Percentiles rank a stretch among this genome's conserved stretches.
Conservation (phyloP, 1,140 invertebrate species). For the Drosophila albomicans region DNA sequence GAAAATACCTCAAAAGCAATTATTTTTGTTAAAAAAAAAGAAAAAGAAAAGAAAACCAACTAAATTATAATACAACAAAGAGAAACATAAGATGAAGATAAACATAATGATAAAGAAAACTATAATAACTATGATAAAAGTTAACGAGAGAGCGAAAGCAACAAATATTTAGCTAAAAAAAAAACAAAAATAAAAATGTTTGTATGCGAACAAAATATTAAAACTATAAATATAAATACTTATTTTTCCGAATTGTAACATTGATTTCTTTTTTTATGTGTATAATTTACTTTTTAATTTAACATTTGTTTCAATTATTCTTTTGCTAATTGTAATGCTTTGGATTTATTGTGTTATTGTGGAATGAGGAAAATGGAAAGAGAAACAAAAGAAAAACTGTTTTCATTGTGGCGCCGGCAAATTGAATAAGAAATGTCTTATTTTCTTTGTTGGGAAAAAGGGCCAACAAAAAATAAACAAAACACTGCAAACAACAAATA, state of each 20-base stretch:
- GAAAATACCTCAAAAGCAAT: constrained; percentile 84
- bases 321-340: constrained; percentile 49
- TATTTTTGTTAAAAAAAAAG: constrained; percentile 81
- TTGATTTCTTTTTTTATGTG: constrained; percentile 43
- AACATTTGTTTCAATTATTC: constrained; percentile 19
- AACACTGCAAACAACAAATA: constrained; percentile 12
- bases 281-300: constrained; percentile 33
- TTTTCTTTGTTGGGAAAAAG: constrained; percentile 48
- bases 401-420: constrained; percentile 59
- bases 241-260: constrained; percentile 57
- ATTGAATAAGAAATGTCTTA: constrained; percentile 54
- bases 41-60: constrained; percentile 47
- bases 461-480: constrained; percentile 29
- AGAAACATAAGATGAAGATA: constrained; percentile 50
- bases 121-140: constrained; percentile 53
- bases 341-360: constrained; percentile 53
- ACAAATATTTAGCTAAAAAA: constrained; percentile 50
- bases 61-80: constrained; percentile 61
- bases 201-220: constrained; percentile 35
- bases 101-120: constrained; percentile 25
- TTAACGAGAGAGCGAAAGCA: constrained; percentile 46
- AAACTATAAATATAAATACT: constrained; percentile 49
- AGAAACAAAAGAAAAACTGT: constrained; percentile 53
- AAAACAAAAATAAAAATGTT: constrained; percentile 2
- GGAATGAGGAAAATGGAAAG: constrained; percentile 42